phyloP scores from a whole-genome alignment of 1,140 invertebrate species.

The Medauroidea extradentata region DNA sequence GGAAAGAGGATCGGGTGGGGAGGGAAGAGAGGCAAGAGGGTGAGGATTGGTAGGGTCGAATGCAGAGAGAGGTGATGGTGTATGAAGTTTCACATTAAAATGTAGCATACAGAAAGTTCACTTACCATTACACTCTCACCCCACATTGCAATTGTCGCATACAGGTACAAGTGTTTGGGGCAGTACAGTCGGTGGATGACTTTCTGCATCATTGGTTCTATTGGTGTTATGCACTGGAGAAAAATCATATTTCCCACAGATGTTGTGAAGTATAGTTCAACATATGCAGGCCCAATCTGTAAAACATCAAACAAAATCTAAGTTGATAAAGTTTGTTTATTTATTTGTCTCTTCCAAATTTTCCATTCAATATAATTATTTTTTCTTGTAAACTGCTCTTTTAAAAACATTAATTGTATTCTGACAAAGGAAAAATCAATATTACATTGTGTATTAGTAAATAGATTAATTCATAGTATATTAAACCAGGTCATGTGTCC shows the following conservation, averaged over 20 bases:
- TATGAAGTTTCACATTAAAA: background rate
- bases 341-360: too few relatives aligned
- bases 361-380: too few relatives aligned
- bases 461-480: too few relatives aligned
- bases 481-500: too few relatives aligned
- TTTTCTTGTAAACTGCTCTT: too few relatives aligned
- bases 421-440: too few relatives aligned
- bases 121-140: conserved; percentile 73
- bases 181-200: conserved; percentile 73
- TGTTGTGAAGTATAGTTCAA: conserved; percentile 61
- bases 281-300: conserved; percentile 76
- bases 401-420: too few relatives aligned
- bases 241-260: conserved; percentile 59
- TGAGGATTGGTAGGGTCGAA: too few relatives aligned
- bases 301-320: conserved; percentile 14
- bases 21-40: too few relatives aligned
- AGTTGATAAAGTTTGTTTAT: too few relatives aligned
- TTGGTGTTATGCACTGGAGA: conserved; percentile 73
- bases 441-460: too few relatives aligned
- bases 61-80: background rate
- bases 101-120: background rate
- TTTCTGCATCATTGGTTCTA: conserved; percentile 71
- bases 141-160: conserved; percentile 62
- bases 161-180: conserved; percentile 51
- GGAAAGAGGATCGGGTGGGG: too few relatives aligned